Conservation (phyloP, 2,113 vertebrate species). For the Channa maculata region DNA sequence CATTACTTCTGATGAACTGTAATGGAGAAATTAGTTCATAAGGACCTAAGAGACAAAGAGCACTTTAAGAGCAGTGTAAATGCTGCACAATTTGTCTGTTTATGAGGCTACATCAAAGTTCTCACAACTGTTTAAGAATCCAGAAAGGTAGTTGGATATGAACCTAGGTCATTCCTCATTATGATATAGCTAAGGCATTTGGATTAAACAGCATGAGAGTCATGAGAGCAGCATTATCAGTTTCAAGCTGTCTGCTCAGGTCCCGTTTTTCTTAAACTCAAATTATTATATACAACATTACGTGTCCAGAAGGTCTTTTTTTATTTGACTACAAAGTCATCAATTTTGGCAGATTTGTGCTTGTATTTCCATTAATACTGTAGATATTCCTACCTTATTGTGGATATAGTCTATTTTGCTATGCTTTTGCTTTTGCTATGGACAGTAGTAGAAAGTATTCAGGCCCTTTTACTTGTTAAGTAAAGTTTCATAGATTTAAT, state of each 20-base stretch:
- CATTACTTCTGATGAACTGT: constrained; percentile 67
- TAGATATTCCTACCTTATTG: no score
- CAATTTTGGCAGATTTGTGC: background rate
- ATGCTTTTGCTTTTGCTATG: no score
- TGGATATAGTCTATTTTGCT: no score
- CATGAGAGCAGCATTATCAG: constrained; percentile 36
- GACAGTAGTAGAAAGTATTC: no score
- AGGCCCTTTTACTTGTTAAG: no score
- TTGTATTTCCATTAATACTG: no score
- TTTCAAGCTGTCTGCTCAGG: constrained; percentile 25
- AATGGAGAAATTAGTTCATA: constrained; percentile 80
- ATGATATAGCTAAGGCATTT: constrained; percentile 34
- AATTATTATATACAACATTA: no score
- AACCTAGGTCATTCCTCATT: constrained; percentile 32
- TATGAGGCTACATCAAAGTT: background rate
- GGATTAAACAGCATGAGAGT: constrained; percentile 33
- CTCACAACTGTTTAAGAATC: background rate
- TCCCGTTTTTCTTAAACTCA: no score
- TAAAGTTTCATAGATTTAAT: no score
- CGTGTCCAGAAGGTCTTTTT: no score
- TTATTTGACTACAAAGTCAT: background rate
- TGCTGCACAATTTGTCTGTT: constrained; percentile 3
- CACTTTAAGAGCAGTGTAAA: background rate
- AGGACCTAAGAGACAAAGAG: constrained; percentile 84
- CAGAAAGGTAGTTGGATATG: constrained; percentile 1